Conservation (phyloP, 1,140 invertebrate genomes). For the Manduca sexta region DNA sequence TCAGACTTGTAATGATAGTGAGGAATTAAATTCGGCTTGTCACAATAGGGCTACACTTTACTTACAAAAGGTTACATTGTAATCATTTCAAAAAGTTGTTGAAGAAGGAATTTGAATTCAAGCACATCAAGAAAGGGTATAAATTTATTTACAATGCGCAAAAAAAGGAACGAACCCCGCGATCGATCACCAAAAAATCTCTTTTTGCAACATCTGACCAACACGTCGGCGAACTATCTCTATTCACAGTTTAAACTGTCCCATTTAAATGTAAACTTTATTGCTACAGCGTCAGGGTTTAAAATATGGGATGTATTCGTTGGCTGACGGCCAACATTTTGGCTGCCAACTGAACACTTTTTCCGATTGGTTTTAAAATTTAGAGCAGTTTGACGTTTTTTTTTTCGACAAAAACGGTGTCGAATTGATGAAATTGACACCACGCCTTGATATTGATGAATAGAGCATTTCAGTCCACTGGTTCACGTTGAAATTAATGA, state of each 20-base stretch:
- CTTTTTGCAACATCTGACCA: neutral
- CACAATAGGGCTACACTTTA: no score
- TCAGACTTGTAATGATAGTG: no score
- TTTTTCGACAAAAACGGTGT: neutral
- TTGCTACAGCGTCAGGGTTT: neutral
- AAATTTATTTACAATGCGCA: no score
- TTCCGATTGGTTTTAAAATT: conserved; percentile 10
- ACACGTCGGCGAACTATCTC: neutral
- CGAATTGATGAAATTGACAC: no score
- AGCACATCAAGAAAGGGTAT: no score
- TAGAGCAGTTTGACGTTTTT: conserved; percentile 1
- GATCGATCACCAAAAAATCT: neutral
- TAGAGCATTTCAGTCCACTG: no score
- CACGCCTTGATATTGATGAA: no score
- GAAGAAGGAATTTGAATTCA: no score
- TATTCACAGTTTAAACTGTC: neutral
- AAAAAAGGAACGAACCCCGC: no score
- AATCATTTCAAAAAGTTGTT: no score
- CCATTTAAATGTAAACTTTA: neutral
- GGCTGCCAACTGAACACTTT: conserved; percentile 10
- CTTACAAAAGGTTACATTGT: no score
- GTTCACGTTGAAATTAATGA: neutral
- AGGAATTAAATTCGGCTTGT: no score
- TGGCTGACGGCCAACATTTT: conserved; percentile 2
- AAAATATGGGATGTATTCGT: neutral